Evolutionary conservation across 2,888 invertebrate genomes (phyloP).

Genomic region (Pachycephus smyrnensis): DNA sequence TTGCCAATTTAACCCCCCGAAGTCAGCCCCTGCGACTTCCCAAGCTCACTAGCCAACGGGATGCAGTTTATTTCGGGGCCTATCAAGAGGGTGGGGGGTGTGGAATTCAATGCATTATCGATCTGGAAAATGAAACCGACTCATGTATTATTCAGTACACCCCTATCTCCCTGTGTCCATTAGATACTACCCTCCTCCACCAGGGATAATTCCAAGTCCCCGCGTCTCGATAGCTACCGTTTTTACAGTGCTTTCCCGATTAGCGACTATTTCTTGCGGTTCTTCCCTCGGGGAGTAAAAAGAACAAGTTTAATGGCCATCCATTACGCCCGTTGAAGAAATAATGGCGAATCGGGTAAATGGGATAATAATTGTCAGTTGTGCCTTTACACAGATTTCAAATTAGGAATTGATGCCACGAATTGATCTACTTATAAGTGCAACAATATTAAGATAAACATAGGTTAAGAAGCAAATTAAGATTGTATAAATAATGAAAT

Average conservation of each 20-base stretch:
- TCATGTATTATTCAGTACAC: constrained; percentile 47
- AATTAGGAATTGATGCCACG: background rate
- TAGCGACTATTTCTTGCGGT: background rate
- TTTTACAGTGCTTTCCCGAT: background rate
- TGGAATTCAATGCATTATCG: constrained; percentile 40
- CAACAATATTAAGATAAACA: too few species aligned
- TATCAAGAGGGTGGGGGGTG: constrained; percentile 28
- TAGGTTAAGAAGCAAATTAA: too few species aligned
- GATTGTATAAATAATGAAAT: too few species aligned
- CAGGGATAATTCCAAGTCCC: background rate
- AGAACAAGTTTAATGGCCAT: background rate
- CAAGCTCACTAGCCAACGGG: background rate
- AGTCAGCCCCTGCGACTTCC: background rate
- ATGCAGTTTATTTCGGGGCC: constrained; percentile 47
- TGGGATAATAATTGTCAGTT: background rate
- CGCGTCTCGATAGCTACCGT: background rate
- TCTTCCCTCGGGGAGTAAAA: background rate
- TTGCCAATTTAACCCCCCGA: background rate
- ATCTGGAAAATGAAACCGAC: constrained; percentile 47
- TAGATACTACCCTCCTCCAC: background rate
- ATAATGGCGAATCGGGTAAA: background rate
- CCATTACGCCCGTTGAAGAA: background rate
- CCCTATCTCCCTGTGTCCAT: constrained; percentile 22
- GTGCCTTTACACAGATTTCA: background rate
- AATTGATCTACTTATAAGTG: too few species aligned